These are phyloP conservation scores for Drosophila ercepeae DNA, from an alignment of 1,140 invertebrate species.

Conservation along the genomic window DNA sequence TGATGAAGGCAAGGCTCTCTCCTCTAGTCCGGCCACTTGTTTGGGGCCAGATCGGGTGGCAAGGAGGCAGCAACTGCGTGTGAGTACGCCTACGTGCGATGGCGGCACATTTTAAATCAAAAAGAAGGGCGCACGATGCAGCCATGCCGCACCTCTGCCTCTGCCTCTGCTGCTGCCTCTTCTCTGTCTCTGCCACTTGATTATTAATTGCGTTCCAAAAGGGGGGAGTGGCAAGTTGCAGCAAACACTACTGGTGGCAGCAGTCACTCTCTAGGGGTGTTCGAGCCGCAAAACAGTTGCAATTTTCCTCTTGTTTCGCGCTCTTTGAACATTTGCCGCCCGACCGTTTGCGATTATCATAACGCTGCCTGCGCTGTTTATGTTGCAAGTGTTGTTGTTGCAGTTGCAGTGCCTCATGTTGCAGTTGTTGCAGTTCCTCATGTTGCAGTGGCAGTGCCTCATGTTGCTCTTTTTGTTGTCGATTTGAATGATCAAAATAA, in stretches of 20 bases:
- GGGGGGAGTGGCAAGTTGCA: constrained; percentile 8
- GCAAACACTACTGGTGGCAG: constrained; percentile 9
- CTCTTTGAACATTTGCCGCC: constrained; percentile 75
- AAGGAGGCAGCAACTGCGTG: constrained; percentile 48
- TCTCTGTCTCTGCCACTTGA: constrained; percentile 40
- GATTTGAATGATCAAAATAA: no score
- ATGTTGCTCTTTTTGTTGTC: no score
- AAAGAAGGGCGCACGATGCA: constrained; percentile 78
- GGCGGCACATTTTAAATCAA: constrained; percentile 82
- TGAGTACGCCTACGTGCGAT: constrained; percentile 77
- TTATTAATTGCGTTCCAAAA: constrained; percentile 77
- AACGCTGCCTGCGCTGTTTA: constrained; percentile 68
- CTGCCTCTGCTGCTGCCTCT: constrained; percentile 27
- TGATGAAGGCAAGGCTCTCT: constrained; percentile 39
- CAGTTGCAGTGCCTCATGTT: constrained; percentile 4
- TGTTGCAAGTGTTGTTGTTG: constrained; percentile 24
- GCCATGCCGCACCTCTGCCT: constrained; percentile 49
- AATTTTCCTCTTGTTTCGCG: constrained; percentile 58
- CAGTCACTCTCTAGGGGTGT: constrained; percentile 29
- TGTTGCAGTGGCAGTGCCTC: constrained; percentile 38
- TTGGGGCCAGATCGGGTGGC: not conserved
- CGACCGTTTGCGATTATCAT: constrained; percentile 75
- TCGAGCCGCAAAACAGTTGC: constrained; percentile 72
- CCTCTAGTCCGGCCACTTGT: constrained; percentile 41
- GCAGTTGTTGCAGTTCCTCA: constrained; percentile 53